Evolutionary conservation across 2,888 invertebrate species (phyloP).

Genomic region (Hyposoter didymator): DNA sequence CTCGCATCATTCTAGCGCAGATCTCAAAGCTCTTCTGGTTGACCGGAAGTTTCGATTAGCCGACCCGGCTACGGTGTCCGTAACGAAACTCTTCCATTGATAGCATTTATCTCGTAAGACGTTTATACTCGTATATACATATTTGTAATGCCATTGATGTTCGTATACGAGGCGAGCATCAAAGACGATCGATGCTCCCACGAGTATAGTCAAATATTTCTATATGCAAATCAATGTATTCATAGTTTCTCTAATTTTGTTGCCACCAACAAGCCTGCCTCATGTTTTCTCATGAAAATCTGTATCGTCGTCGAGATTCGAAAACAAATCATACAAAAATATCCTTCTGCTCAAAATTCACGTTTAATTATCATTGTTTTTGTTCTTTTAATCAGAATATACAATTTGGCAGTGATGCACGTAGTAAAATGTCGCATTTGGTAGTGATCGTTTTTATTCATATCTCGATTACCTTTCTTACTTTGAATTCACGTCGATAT

Average conservation of each 20-base stretch:
- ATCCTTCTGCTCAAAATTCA: background rate
- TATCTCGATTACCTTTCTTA: background rate
- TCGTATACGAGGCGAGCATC: conserved; percentile 25
- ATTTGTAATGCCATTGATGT: conserved; percentile 49
- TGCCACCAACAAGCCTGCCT: background rate
- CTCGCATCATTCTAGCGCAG: conserved; percentile 41
- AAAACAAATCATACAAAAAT: background rate
- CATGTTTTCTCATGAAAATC: background rate
- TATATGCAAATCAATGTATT: conserved; percentile 11
- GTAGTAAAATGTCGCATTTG: background rate
- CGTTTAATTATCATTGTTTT: background rate
- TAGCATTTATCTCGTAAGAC: conserved; percentile 66
- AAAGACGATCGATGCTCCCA: conserved; percentile 59
- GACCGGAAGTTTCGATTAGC: conserved; percentile 70
- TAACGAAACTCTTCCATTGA: conserved; percentile 68
- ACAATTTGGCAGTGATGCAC: background rate
- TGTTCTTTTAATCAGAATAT: background rate
- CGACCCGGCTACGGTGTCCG: conserved; percentile 67
- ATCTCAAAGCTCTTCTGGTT: conserved; percentile 63
- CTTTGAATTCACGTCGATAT: background rate
- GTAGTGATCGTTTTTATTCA: background rate
- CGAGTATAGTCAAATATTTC: conserved; percentile 56
- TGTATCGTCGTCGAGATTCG: background rate
- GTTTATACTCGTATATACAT: conserved; percentile 20
- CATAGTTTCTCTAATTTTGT: background rate